Base-by-base conservation (phyloP, 2,797 vertebrate species). In the Astyanax mexicanus region DNA sequence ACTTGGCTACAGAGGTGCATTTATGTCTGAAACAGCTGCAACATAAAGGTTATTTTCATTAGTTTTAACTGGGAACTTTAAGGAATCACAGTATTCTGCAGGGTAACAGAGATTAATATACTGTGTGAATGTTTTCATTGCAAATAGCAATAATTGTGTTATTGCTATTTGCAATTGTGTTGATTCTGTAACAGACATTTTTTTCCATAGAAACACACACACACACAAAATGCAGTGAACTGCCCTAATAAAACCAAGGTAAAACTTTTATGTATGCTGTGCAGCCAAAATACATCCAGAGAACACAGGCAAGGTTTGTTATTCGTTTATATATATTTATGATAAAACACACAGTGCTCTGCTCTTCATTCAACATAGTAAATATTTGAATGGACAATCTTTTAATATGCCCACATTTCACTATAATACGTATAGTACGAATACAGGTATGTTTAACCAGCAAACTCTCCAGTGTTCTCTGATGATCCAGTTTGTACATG, bases 301-400 rank as follows among this genome's bases (percentile, higher is more conserved):
- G 11, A 23, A 11, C 19, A 19, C 15, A 21, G 29, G 1, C 6
- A 0, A 35, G 15, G 9, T 61, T 10, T 12, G 19, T 11, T 25
- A 4, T 52, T 6, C 0, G 7, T n/a, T 35, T 6, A 32, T 9
- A 35, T 1, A 15, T 7, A 57, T 21, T 35, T 60, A n/a, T 32
- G n/a, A 62, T 62, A 10, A 23, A 6, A 40, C n/a, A 15, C 55
- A 60, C 57, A 12, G 10, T 38, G 37, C 37, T 21, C 35, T 62
- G 37, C 54, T 40, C 40, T 62, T 62, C 10, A 40, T 60, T 60
- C 57, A 8, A 0, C n/a, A 8, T 21, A 19, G 21, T 15, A 25
- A 27, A 29, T 40, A n/a, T 5, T 8, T 47, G 3, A 37, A 11
- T 72, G 49, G 54, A 70, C 25, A 77, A 45, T n/a, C 23, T n/a